These are phyloP conservation scores for Osmerus eperlanus DNA, from an alignment of 2,113 vertebrate species.

Conservation along the genomic window DNA sequence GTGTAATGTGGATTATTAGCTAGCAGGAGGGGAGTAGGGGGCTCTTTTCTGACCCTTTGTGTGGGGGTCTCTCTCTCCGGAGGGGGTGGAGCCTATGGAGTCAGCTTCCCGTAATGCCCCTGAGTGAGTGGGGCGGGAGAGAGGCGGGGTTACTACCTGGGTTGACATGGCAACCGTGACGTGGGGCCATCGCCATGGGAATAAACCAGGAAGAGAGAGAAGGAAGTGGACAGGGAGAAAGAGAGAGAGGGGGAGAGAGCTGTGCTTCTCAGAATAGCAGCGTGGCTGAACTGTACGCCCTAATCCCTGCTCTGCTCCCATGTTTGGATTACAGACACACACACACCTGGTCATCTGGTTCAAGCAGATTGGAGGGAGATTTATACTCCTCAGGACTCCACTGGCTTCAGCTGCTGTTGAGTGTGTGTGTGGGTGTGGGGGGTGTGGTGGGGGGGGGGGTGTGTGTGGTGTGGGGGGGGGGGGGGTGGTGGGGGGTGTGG, in stretches of 20 bases:
- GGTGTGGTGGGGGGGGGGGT: too few relatives aligned
- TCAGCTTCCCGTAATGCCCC: conserved; percentile 27
- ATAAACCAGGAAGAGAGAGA: neutral
- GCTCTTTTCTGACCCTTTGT: neutral
- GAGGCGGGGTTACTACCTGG: conserved; percentile 53
- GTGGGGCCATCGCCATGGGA: conserved; percentile 34
- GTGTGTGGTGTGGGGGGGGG: too few relatives aligned
- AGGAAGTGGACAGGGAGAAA: neutral
- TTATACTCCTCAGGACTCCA: too few relatives aligned
- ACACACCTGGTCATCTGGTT: too few relatives aligned
- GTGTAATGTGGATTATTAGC: conserved; percentile 40
- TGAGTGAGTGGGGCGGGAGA: conserved; percentile 13
- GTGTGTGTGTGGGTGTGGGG: too few relatives aligned
- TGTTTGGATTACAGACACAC: too few relatives aligned
- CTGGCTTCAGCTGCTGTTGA: too few relatives aligned
- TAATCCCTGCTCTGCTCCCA: too few relatives aligned
- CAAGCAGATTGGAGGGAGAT: too few relatives aligned
- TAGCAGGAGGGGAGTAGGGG: conserved; percentile 20
- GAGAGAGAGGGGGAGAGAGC: neutral
- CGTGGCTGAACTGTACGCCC: too few relatives aligned
- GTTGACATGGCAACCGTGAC: conserved; percentile 63
- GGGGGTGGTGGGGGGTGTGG: too few relatives aligned
- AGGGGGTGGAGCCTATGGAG: neutral
- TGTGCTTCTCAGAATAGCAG: too few relatives aligned
- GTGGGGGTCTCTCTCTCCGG: conserved; percentile 5